These are phyloP conservation scores for Sussaba pulchella DNA, from an alignment of 2,888 invertebrate genomes.

Conservation along the genomic window DNA sequence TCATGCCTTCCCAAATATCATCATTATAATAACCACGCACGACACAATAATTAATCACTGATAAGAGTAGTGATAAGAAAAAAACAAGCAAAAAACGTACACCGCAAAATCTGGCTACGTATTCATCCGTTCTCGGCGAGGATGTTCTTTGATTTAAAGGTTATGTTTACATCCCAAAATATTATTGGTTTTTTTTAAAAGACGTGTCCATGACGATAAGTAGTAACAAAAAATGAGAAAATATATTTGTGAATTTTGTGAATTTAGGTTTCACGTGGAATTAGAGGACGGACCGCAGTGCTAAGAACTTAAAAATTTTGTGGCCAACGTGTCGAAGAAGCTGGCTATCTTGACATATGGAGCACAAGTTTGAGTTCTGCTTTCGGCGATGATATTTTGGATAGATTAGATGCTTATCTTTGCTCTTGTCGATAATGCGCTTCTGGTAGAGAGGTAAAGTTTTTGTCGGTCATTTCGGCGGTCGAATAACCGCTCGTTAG, in stretches of 20 bases:
- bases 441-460: conserved; percentile 42
- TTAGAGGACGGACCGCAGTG: not conserved
- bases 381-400: not conserved
- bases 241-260: not conserved
- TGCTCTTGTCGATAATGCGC: conserved; percentile 38
- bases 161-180: conserved; percentile 65
- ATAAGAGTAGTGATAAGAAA: conserved; percentile 11
- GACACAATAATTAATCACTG: conserved; percentile 4
- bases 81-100: not conserved
- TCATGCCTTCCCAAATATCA: conserved; percentile 30
- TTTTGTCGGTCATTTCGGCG: not conserved
- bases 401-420: conserved; percentile 21
- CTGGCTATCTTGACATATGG: conserved; percentile 45
- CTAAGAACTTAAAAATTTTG: not conserved
- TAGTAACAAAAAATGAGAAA: not conserved
- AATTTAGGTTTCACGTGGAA: not conserved
- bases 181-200: not conserved
- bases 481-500: not conserved
- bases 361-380: conserved; percentile 10
- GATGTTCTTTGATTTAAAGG: conserved; percentile 49
- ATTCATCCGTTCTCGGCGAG: not conserved
- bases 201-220: conserved; percentile 8
- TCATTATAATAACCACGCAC: conserved; percentile 3
- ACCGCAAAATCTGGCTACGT: not conserved
- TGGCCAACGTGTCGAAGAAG: not conserved